Conservation (phyloP, 2,113 vertebrate species). For the Sarotherodon lohbergeri region DNA sequence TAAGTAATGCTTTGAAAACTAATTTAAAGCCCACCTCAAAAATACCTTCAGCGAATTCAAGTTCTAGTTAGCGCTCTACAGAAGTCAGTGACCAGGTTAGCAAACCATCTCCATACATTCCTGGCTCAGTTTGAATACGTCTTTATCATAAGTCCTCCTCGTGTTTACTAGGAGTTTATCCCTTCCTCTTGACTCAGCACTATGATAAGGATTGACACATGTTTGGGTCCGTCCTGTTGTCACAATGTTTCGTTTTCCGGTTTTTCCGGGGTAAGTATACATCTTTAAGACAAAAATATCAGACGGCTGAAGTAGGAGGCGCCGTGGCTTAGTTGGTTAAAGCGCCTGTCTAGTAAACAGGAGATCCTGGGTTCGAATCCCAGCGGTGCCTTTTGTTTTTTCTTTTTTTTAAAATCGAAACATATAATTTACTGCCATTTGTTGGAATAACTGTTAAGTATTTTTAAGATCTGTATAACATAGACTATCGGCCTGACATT, state of each 20-base stretch:
- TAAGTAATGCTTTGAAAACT: background rate
- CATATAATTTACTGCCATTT: background rate
- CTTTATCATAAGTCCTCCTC: background rate
- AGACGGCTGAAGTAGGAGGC: accelerated
- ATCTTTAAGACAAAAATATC: background rate
- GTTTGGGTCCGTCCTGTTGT: accelerated
- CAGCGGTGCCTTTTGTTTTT: background rate
- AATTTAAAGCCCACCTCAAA: background rate
- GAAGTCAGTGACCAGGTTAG: background rate
- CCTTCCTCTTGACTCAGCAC: background rate
- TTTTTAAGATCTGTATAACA: background rate
- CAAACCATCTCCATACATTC: background rate
- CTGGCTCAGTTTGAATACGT: background rate
- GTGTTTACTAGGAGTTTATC: background rate
- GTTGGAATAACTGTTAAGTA: background rate
- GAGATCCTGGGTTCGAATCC: conserved; percentile 16
- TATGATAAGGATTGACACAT: background rate
- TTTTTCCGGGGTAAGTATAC: accelerated
- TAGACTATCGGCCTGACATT: background rate
- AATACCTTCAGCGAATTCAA: background rate
- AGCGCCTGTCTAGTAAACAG: background rate
- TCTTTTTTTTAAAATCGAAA: too few relatives aligned
- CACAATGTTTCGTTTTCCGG: accelerated
- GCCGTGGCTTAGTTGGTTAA: conserved; percentile 24
- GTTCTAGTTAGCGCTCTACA: background rate